These are phyloP conservation scores for Monochamus alternatus DNA, from an alignment of 2,888 invertebrate genomes.

Conservation along the genomic window DNA sequence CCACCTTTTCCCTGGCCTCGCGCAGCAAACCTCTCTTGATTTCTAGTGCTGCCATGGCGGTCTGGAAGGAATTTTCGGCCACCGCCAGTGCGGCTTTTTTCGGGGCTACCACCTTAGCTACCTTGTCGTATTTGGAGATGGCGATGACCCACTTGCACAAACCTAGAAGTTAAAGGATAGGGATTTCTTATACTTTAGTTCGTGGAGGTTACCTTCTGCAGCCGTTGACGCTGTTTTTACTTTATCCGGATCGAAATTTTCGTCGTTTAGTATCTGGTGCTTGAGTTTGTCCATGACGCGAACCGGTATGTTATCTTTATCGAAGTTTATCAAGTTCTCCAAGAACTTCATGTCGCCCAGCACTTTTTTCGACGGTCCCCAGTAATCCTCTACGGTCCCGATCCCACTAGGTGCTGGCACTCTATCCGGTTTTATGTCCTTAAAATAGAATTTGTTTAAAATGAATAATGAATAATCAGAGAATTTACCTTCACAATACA, in stretches of 20 bases:
- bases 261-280: constrained; percentile 85
- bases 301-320: constrained; percentile 94
- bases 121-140: constrained; percentile 94
- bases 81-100: constrained; percentile 92
- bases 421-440: constrained; percentile 92
- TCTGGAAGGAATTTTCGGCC: constrained; percentile 87
- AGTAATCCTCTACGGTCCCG: constrained; percentile 92
- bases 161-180: constrained; percentile 69
- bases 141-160: constrained; percentile 96
- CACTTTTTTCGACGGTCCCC: constrained; percentile 92
- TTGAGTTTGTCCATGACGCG: constrained; percentile 88
- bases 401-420: constrained; percentile 87
- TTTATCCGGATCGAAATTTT: constrained; percentile 94
- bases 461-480: background rate
- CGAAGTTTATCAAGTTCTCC: constrained; percentile 88
- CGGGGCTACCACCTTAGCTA: constrained; percentile 93
- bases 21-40: constrained; percentile 83
- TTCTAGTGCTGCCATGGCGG: constrained; percentile 83
- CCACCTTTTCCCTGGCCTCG: constrained; percentile 81
- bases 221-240: constrained; percentile 90
- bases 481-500: constrained; percentile 86
- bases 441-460: background rate
- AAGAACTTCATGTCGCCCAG: constrained; percentile 94
- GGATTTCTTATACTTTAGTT: background rate
- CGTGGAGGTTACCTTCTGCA: constrained; percentile 79